Evolutionary conservation across 2,797 vertebrate species (phyloP).

Genomic region (Crypturellus tataupa): DNA sequence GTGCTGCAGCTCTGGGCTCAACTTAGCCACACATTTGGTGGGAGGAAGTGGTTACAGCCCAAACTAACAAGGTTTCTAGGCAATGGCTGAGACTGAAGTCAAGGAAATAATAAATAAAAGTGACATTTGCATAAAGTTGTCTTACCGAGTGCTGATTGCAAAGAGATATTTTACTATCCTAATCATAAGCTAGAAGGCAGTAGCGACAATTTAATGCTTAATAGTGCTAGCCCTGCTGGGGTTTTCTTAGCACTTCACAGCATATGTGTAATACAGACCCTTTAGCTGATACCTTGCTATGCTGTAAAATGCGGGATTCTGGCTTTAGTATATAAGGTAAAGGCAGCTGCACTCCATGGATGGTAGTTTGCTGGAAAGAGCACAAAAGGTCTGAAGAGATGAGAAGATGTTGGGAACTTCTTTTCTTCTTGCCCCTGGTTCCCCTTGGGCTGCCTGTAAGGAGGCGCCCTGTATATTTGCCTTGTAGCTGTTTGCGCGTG

Average conservation of each 20-base stretch:
- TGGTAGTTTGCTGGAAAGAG: slow-evolving; percentile 7
- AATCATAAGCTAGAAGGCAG: slow-evolving; percentile 58
- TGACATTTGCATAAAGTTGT: slow-evolving; percentile 53
- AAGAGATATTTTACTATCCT: slow-evolving; percentile 60
- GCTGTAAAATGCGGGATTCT: slow-evolving; percentile 12
- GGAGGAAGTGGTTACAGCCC: neutral
- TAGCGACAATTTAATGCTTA: slow-evolving; percentile 72
- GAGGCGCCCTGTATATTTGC: neutral
- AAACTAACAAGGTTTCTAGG: neutral
- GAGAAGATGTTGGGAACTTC: neutral
- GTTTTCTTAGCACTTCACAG: slow-evolving; percentile 58
- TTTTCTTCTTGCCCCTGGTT: neutral
- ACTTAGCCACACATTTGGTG: neutral
- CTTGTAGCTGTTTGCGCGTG: neutral
- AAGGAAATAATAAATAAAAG: slow-evolving; percentile 41
- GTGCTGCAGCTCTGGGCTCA: neutral
- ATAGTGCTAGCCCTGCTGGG: slow-evolving; percentile 60
- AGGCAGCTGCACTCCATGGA: neutral
- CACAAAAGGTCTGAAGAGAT: neutral
- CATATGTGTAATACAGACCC: slow-evolving; percentile 58
- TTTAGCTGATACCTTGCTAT: slow-evolving; percentile 20
- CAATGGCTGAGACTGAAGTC: neutral
- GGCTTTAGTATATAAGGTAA: neutral
- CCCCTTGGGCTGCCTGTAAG: neutral
- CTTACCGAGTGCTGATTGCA: slow-evolving; percentile 43